Evolutionary conservation across 2,797 vertebrate genomes (phyloP).

Genomic region (Halcyon chelicuti): DNA sequence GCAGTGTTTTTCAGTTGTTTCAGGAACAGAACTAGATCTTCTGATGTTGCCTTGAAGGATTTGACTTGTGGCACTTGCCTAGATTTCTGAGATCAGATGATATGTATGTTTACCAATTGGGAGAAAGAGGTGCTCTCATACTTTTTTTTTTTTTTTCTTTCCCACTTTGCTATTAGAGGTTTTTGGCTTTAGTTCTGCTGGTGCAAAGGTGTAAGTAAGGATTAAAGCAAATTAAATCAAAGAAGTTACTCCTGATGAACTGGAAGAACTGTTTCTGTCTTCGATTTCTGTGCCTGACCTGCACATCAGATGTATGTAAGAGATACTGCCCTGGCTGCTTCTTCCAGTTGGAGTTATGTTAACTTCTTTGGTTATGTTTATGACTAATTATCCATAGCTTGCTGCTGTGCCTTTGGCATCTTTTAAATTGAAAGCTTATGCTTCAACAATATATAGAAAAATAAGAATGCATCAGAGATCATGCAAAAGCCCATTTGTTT

Average conservation of each 20-base stretch:
- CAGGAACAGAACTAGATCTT: not conserved
- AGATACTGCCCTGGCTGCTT: not conserved
- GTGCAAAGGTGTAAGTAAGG: not conserved
- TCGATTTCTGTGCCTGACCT: not conserved
- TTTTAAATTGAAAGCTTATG: not conserved
- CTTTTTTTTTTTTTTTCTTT: not conserved
- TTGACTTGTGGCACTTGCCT: not conserved
- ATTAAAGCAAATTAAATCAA: not conserved
- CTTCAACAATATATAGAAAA: not conserved
- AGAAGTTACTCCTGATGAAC: not conserved
- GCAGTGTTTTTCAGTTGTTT: slow-evolving; percentile 18
- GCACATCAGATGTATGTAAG: not conserved
- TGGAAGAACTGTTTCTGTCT: not conserved
- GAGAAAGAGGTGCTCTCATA: not conserved
- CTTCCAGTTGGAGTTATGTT: not conserved
- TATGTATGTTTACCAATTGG: not conserved
- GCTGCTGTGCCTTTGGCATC: not conserved
- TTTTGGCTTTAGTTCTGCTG: not conserved
- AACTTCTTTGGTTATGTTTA: not conserved
- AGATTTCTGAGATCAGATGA: not conserved
- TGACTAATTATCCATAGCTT: not conserved
- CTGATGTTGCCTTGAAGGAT: not conserved
- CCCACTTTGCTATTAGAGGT: not conserved
- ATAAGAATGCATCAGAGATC: not conserved
- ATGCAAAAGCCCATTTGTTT: not conserved